Evolutionary conservation across 1,140 invertebrate genomes (phyloP).

Genomic region (Tetragnatha versicolor): DNA sequence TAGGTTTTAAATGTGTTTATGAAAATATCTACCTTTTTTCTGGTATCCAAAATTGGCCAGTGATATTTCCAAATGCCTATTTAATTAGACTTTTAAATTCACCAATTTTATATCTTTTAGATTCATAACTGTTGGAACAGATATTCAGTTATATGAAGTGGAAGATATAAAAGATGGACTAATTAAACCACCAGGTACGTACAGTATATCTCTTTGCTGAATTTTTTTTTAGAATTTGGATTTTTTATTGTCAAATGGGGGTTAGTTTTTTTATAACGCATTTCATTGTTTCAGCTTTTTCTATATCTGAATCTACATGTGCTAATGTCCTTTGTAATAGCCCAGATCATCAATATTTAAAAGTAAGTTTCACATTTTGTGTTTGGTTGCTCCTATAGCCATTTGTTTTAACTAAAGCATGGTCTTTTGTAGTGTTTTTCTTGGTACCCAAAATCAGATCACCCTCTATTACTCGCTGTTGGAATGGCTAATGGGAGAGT

Average conservation of each 20-base stretch:
- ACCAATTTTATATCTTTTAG: constrained; percentile 16
- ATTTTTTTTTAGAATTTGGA: background rate
- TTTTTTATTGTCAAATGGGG: background rate
- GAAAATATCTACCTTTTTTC: background rate
- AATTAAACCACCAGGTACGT: constrained; percentile 17
- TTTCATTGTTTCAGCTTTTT: constrained; percentile 9
- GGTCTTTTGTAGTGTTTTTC: constrained; percentile 27
- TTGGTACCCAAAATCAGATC: constrained; percentile 42
- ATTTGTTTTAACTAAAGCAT: no score
- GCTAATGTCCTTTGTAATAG: constrained; percentile 16
- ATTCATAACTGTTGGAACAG: constrained; percentile 57
- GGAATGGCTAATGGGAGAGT: constrained; percentile 36
- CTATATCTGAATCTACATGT: constrained; percentile 22
- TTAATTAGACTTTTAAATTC: background rate
- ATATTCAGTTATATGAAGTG: constrained; percentile 53
- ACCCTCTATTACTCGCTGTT: constrained; percentile 27
- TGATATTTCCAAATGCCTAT: background rate
- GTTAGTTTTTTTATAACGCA: background rate
- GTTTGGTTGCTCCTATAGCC: no score
- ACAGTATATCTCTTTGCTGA: background rate
- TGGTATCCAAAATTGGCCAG: background rate
- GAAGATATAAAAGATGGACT: constrained; percentile 56
- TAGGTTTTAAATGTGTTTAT: background rate
- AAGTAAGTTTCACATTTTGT: background rate
- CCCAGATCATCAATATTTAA: constrained; percentile 46